A percentile compares a stretch with the other conserved stretches of the same genome.
Conservation (phyloP, 2,797 vertebrate species). For the Tinamus major region DNA sequence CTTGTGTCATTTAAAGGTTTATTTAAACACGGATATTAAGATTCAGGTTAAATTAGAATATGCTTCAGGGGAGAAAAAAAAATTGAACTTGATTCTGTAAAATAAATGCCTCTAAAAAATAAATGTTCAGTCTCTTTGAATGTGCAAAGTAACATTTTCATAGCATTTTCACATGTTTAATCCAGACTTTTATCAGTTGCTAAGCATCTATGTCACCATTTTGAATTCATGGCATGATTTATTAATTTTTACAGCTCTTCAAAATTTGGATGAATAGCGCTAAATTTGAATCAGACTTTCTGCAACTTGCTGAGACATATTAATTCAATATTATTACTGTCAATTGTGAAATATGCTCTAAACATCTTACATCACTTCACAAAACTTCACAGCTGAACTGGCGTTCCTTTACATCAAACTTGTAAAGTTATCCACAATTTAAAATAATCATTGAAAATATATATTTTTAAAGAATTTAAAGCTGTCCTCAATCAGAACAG, state of each 20-base stretch:
- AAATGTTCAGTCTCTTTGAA: conserved; percentile 1
- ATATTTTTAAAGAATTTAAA: conserved; percentile 32
- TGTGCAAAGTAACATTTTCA: conserved; percentile 39
- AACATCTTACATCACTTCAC: conserved; percentile 60
- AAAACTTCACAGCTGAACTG: conserved; percentile 67
- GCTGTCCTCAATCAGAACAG: not conserved
- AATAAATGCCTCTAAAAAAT: conserved; percentile 39
- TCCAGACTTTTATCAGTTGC: conserved; percentile 62
- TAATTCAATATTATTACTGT: conserved; percentile 78
- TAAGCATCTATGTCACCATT: conserved; percentile 75
- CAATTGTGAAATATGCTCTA: conserved; percentile 77
- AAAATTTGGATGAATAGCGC: conserved; percentile 68
- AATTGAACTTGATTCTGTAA: not conserved
- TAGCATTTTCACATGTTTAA: conserved; percentile 65
- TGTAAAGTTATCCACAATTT: conserved; percentile 52
- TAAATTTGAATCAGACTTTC: conserved; percentile 78
- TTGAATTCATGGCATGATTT: conserved; percentile 73
- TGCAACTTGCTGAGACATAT: conserved; percentile 67
- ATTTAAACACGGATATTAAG: not conserved
- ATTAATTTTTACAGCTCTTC: conserved; percentile 71
- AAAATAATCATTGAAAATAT: conserved; percentile 24
- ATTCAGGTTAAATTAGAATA: not conserved
- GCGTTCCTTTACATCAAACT: conserved; percentile 50
- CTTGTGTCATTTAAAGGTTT: not conserved
- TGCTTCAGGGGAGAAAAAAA: not conserved